Conservation (phyloP, 2,888 invertebrate genomes). For the Germaria angustata region DNA sequence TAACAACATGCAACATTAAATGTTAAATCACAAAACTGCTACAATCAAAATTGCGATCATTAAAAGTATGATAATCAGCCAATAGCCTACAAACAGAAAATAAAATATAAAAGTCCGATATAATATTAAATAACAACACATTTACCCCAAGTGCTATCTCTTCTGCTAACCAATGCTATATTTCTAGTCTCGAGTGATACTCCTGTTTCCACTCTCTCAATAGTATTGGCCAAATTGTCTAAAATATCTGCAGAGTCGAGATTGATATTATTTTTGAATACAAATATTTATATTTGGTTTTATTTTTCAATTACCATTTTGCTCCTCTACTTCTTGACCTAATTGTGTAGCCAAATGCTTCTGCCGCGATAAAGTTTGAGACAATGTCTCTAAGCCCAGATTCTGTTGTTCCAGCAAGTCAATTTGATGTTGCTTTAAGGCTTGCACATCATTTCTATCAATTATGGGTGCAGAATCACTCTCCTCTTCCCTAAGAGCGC, state of each 20-base stretch:
- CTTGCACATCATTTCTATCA: conserved; percentile 77
- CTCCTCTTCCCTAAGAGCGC: conserved; percentile 74
- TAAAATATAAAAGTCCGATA: neutral
- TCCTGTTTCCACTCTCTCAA: conserved; percentile 86
- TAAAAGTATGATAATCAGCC: conserved; percentile 86
- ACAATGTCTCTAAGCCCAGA: conserved; percentile 86
- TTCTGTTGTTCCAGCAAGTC: conserved; percentile 87
- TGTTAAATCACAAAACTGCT: conserved; percentile 76
- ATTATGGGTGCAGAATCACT: conserved; percentile 79
- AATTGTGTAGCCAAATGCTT: conserved; percentile 88
- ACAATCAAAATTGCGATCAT: conserved; percentile 85
- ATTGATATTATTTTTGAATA: neutral
- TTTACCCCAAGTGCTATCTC: conserved; percentile 86
- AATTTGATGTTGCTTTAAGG: conserved; percentile 83
- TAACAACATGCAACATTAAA: too few relatives aligned
- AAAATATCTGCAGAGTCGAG: conserved; percentile 83
- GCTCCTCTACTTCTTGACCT: conserved; percentile 87
- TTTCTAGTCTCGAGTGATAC: conserved; percentile 85
- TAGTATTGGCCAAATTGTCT: conserved; percentile 87
- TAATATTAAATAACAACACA: neutral
- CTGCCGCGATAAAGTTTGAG: conserved; percentile 87
- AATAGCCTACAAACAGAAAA: conserved; percentile 82
- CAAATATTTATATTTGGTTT: neutral
- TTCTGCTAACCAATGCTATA: conserved; percentile 84
- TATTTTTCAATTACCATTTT: conserved; percentile 83